Percentiles rank a stretch among this genome's conserved stretches.
phyloP scores from a whole-genome alignment of 2,113 vertebrate species.

The Ictalurus punctatus region DNA sequence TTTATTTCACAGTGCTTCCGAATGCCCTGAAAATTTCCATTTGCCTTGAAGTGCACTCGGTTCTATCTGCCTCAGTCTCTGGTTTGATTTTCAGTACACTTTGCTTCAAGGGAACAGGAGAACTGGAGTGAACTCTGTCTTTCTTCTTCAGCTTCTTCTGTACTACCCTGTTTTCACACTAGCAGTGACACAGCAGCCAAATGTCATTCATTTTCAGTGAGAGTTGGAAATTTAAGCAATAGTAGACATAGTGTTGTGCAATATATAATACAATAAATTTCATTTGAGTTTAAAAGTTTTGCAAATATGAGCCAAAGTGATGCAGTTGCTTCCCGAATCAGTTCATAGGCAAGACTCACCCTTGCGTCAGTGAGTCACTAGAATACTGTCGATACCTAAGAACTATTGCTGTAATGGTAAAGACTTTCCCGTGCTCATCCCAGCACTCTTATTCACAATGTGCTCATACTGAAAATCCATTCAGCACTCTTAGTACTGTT shows the following conservation, averaged over 20 bases:
- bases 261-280: not conserved
- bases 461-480: not conserved
- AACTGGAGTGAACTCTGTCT: not conserved
- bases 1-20: not conserved
- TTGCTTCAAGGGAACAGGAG: not conserved
- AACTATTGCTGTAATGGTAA: not conserved
- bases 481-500: not conserved
- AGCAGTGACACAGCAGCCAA: not conserved
- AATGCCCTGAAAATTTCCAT: constrained; percentile 1
- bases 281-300: not conserved
- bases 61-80: not conserved
- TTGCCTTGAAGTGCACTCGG: not conserved
- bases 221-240: not conserved
- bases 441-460: not conserved
- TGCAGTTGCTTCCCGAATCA: not conserved
- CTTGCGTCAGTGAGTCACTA: not conserved
- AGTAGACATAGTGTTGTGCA: not conserved
- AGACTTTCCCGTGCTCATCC: not conserved
- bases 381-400: not conserved
- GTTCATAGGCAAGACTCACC: not conserved
- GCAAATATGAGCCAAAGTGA: not conserved
- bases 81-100: not conserved
- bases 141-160: not conserved
- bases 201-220: not conserved
- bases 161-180: not conserved